Percentiles rank a stretch among this genome's conserved stretches.
These are phyloP conservation scores for Heliconius hewitsoni DNA, from an alignment of 1,140 invertebrate genomes.

Conservation along the genomic window DNA sequence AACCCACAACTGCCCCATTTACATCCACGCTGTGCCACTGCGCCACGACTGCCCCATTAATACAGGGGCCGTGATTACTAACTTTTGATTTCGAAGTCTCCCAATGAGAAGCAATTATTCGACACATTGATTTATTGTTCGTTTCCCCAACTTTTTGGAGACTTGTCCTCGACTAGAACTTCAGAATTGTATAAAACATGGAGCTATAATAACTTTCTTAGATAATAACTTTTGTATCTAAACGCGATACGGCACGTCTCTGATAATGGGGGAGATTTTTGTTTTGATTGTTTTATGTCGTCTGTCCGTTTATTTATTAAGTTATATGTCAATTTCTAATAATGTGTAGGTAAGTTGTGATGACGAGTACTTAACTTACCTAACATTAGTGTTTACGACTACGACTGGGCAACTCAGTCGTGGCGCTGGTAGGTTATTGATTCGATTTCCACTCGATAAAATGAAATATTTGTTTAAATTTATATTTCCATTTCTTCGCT, in stretches of 20 bases:
- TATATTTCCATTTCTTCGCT: too few relatives aligned
- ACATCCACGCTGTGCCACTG: too few relatives aligned
- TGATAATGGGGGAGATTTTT: slow-evolving; percentile 46
- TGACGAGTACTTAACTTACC: too few relatives aligned
- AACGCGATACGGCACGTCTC: slow-evolving; percentile 56
- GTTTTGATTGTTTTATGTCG: slow-evolving; percentile 47
- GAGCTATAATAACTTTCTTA: slow-evolving; percentile 62
- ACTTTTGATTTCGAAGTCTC: slow-evolving; percentile 66
- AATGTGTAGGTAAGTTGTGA: too few relatives aligned
- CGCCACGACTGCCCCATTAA: slow-evolving; percentile 54
- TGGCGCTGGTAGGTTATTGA: too few relatives aligned
- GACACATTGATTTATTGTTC: slow-evolving; percentile 78
- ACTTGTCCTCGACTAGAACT: slow-evolving; percentile 38
- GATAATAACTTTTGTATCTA: slow-evolving; percentile 56
- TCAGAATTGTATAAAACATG: slow-evolving; percentile 43
- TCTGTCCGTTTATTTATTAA: neutral
- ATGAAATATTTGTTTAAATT: too few relatives aligned
- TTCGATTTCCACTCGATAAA: too few relatives aligned
- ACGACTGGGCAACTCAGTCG: too few relatives aligned
- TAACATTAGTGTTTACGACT: too few relatives aligned
- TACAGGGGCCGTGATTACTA: slow-evolving; percentile 68
- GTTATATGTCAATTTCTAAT: neutral
- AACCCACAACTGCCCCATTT: too few relatives aligned
- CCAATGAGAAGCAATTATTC: slow-evolving; percentile 72
- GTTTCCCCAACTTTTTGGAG: slow-evolving; percentile 49